A percentile compares a stretch with the other conserved stretches of the same genome.
phyloP scores from a whole-genome alignment of 2,888 invertebrate species.

The Molanna angustata region DNA sequence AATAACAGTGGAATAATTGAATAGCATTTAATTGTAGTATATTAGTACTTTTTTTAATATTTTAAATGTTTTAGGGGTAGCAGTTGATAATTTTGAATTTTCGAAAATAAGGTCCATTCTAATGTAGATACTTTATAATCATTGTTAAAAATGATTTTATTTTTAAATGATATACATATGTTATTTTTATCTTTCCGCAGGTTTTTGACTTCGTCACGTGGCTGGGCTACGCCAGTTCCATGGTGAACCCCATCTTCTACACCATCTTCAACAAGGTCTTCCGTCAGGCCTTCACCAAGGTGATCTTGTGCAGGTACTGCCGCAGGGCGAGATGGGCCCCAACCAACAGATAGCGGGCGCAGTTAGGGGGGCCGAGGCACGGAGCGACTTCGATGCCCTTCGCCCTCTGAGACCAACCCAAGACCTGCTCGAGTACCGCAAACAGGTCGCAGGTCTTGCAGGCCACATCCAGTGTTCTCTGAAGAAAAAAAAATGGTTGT shows the following conservation, averaged over 20 bases:
- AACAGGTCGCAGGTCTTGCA: conserved; percentile 9
- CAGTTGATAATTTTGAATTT: too few relatives aligned
- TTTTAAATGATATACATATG: too few relatives aligned
- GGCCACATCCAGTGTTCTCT: conserved; percentile 11
- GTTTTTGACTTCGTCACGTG: conserved; percentile 84
- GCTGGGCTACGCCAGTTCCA: conserved; percentile 92
- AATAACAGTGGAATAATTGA: too few relatives aligned
- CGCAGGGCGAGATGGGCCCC: conserved; percentile 45
- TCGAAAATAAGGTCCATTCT: too few relatives aligned
- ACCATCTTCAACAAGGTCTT: conserved; percentile 95
- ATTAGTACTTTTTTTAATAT: too few relatives aligned
- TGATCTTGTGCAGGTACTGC: conserved; percentile 73
- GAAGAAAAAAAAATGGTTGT: background rate
- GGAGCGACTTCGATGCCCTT: conserved; percentile 37
- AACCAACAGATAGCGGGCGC: conserved; percentile 48
- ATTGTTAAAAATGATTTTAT: too few relatives aligned
- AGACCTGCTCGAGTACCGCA: conserved; percentile 5
- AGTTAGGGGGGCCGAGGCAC: conserved; percentile 53
- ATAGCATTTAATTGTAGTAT: too few relatives aligned
- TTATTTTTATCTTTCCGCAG: conserved; percentile 9
- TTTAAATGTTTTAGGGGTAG: too few relatives aligned
- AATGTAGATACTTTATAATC: too few relatives aligned
- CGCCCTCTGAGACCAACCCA: conserved; percentile 21
- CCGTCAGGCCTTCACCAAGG: conserved; percentile 85
- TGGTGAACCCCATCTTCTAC: conserved; percentile 95